These are phyloP conservation scores for Coracopsis vasa DNA, from an alignment of 2,113 vertebrate species.

Conservation along the genomic window DNA sequence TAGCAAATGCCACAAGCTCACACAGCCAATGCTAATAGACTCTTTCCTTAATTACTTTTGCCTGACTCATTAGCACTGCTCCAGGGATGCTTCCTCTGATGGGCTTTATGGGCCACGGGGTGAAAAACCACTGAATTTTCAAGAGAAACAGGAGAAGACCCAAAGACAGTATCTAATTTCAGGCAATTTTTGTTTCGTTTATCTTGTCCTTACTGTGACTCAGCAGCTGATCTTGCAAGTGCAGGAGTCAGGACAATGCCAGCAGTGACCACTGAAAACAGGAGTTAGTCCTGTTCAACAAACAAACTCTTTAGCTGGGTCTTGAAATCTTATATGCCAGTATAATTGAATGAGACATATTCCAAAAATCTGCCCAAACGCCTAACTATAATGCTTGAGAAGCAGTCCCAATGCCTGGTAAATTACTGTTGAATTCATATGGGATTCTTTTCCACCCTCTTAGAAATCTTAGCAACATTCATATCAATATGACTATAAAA, in stretches of 20 bases:
- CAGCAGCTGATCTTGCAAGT: background rate
- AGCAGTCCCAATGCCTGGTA: background rate
- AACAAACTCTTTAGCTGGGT: background rate
- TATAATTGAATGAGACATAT: background rate
- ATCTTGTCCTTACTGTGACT: background rate
- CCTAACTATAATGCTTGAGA: background rate
- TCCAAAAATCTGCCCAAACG: background rate
- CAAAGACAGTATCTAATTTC: background rate
- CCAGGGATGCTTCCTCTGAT: background rate
- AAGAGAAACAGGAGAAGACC: background rate
- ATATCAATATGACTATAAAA: background rate
- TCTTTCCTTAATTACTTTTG: constrained; percentile 2
- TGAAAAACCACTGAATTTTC: background rate
- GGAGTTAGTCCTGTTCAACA: background rate
- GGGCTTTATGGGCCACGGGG: background rate
- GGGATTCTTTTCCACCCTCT: background rate
- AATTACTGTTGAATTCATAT: background rate
- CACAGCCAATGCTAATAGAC: background rate
- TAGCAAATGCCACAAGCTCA: background rate
- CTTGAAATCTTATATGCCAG: background rate
- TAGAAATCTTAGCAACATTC: background rate
- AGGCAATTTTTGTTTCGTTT: background rate
- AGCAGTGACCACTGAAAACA: background rate
- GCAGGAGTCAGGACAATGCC: background rate
- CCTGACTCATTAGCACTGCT: background rate